These are phyloP conservation scores for Meteorus sp. DNA, from an alignment of 1,140 invertebrate genomes.

Conservation along the genomic window DNA sequence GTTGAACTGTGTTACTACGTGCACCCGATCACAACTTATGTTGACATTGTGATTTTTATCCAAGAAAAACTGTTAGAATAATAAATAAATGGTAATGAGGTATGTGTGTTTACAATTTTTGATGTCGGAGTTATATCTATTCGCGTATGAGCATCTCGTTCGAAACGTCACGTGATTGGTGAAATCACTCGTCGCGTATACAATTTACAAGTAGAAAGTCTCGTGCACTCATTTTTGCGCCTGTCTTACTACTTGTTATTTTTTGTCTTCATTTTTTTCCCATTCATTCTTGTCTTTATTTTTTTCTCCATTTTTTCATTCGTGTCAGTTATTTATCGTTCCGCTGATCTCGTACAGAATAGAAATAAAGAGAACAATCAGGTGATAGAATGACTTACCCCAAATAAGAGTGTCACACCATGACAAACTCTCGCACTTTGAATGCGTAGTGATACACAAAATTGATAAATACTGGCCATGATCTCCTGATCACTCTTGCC, in stretches of 20 bases:
- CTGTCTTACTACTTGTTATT: neutral
- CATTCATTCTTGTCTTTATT: conserved; percentile 11
- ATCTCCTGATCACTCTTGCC: conserved; percentile 85
- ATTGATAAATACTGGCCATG: conserved; percentile 80
- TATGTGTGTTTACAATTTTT: too few species aligned
- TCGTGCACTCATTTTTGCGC: conserved; percentile 17
- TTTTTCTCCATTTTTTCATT: conserved; percentile 7
- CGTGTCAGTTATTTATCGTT: neutral
- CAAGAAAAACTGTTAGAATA: too few species aligned
- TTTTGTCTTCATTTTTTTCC: too few species aligned
- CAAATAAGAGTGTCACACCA: conserved; percentile 82
- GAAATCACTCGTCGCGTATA: conserved; percentile 27
- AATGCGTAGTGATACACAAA: conserved; percentile 83
- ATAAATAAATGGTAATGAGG: too few species aligned
- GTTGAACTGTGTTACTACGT: too few species aligned
- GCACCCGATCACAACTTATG: too few species aligned
- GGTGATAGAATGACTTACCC: conserved; percentile 62
- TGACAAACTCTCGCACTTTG: conserved; percentile 84
- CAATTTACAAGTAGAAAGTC: conserved; percentile 32
- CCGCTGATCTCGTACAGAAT: neutral
- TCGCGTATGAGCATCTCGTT: neutral
- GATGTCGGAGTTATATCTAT: too few species aligned
- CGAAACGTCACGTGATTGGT: conserved; percentile 24
- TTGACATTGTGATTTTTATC: too few species aligned
- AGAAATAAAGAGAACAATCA: conserved; percentile 17